Percentiles rank a stretch among this genome's conserved stretches.
Evolutionary conservation across 2,113 vertebrate genomes (phyloP).

Genomic region (Psophia crepitans): DNA sequence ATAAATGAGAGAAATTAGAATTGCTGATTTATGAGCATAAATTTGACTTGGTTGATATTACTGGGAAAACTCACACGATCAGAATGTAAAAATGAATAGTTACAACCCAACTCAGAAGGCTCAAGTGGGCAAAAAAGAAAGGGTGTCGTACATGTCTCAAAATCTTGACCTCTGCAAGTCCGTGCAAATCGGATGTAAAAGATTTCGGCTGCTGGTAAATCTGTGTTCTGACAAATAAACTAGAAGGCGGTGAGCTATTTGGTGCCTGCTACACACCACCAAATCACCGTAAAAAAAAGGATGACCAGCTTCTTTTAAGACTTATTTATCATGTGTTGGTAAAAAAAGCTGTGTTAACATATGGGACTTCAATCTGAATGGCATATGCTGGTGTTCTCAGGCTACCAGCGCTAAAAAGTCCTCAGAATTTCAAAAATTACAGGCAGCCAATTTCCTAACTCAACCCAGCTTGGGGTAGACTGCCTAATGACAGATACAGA

Average conservation of each 20-base stretch:
- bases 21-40: constrained; percentile 12
- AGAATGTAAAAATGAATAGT: background rate
- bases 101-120: background rate
- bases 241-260: background rate
- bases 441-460: constrained; percentile 47
- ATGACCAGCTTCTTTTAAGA: constrained; percentile 52
- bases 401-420: constrained; percentile 55
- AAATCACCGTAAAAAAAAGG: background rate
- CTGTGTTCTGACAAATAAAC: background rate
- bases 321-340: constrained; percentile 57
- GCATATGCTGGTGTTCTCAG: constrained; percentile 66
- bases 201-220: background rate
- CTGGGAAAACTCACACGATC: background rate
- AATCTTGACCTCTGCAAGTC: background rate
- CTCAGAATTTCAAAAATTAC: constrained; percentile 44
- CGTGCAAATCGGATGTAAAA: background rate
- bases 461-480: background rate
- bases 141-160: background rate
- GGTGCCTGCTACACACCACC: background rate
- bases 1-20: background rate
- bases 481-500: constrained; percentile 30
- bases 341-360: constrained; percentile 67
- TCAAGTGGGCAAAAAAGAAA: background rate
- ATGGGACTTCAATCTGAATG: constrained; percentile 67
- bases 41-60: background rate